A percentile compares a stretch with the other conserved stretches of the same genome.
Evolutionary conservation across 2,888 invertebrate species (phyloP).

Genomic region (Dicycla oo): DNA sequence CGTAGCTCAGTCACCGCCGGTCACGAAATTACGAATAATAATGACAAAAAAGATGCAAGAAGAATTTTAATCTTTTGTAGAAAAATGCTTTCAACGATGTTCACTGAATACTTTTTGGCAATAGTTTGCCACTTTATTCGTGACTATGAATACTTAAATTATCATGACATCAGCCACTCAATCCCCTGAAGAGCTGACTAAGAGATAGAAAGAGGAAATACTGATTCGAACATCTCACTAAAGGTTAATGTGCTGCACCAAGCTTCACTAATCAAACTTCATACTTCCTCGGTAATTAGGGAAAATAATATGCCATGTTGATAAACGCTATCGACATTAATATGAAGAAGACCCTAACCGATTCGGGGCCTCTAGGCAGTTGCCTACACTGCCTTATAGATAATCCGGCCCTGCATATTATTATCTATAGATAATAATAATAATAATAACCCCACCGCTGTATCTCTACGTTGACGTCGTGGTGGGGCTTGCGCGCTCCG

Average conservation of each 20-base stretch:
- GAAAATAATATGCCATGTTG: not conserved
- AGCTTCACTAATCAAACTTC: not conserved
- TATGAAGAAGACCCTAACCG: no score
- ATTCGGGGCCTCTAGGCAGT: no score
- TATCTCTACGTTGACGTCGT: no score
- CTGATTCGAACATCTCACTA: not conserved
- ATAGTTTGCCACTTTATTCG: not conserved
- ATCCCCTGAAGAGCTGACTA: slow-evolving; percentile 13
- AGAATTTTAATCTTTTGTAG: slow-evolving; percentile 37
- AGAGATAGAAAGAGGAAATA: slow-evolving; percentile 17
- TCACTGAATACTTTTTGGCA: not conserved
- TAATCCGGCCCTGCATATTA: no score
- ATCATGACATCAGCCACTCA: slow-evolving; percentile 6
- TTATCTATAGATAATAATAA: no score
- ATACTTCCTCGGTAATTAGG: not conserved
- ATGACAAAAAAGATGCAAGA: slow-evolving; percentile 14
- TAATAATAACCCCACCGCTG: no score
- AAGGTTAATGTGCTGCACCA: slow-evolving; percentile 18
- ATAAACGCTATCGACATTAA: no score
- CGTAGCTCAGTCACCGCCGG: slow-evolving; percentile 44
- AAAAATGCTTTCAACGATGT: not conserved
- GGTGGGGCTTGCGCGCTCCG: no score
- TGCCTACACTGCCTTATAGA: no score
- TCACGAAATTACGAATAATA: slow-evolving; percentile 43
- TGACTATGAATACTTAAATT: slow-evolving; percentile 13